Conservation (phyloP, 2,113 vertebrate species). For the Ciconia maguari region DNA sequence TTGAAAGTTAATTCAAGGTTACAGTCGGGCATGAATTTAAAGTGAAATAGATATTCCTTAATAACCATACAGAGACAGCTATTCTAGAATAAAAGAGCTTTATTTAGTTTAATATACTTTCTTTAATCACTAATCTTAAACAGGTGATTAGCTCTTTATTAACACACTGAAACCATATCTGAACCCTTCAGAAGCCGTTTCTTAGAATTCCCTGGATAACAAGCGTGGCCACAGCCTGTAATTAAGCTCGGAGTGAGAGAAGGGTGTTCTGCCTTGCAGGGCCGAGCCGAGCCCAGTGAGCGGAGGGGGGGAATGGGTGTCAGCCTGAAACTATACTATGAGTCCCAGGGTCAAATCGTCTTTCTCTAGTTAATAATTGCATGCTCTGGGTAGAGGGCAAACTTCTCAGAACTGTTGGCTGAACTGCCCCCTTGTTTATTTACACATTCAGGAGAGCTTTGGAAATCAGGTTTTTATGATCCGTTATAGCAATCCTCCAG, state of each 20-base stretch:
- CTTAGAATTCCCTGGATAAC: neutral
- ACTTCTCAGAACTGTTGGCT: neutral
- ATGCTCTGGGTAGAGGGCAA: neutral
- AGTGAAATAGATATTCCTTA: neutral
- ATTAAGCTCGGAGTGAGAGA: neutral
- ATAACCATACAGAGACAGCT: neutral
- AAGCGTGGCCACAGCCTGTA: neutral
- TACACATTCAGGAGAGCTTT: neutral
- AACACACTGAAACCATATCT: neutral
- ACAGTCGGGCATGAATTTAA: neutral
- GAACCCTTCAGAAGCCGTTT: neutral
- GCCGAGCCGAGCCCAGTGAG: neutral
- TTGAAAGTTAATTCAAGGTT: constrained; percentile 1
- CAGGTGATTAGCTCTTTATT: neutral
- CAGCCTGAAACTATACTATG: rapidly evolving
- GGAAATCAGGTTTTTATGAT: neutral
- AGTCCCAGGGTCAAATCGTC: neutral
- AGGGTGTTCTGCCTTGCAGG: neutral
- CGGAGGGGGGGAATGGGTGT: rapidly evolving
- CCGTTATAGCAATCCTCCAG: neutral
- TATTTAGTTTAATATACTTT: neutral
- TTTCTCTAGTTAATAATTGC: neutral
- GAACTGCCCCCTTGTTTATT: neutral
- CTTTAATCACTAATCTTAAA: neutral
- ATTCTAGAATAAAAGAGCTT: neutral